A percentile compares a stretch with the other conserved stretches of the same genome.
phyloP scores from a whole-genome alignment of 1,140 invertebrate genomes.

The Papilio glaucus region DNA sequence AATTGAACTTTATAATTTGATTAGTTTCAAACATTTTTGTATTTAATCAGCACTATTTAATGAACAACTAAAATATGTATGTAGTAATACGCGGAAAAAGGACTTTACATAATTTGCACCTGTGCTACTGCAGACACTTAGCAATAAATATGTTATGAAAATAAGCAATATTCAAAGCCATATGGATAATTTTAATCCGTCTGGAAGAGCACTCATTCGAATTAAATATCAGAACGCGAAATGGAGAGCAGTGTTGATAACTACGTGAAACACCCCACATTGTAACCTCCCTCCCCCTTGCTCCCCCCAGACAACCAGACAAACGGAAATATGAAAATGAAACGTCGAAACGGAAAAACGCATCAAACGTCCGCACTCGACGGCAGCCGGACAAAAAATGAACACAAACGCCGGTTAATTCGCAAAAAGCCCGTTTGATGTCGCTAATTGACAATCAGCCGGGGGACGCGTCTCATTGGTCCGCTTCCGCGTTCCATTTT shows the following conservation, averaged over 20 bases:
- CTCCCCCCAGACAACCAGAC: slow-evolving; percentile 62
- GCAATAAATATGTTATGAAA: slow-evolving; percentile 22
- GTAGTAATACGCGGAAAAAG: too few species aligned
- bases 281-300: slow-evolving; percentile 54
- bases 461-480: slow-evolving; percentile 81
- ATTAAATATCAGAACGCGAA: slow-evolving; percentile 71
- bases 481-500: slow-evolving; percentile 75
- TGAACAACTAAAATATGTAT: too few species aligned
- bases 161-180: slow-evolving; percentile 26
- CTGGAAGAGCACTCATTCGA: slow-evolving; percentile 67
- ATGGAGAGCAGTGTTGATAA: slow-evolving; percentile 57
- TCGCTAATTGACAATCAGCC: slow-evolving; percentile 82
- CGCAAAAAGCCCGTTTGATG: slow-evolving; percentile 83
- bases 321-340: slow-evolving; percentile 82
- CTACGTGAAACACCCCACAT: slow-evolving; percentile 60
- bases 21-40: too few species aligned
- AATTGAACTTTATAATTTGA: too few species aligned
- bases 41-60: too few species aligned
- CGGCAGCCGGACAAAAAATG: slow-evolving; percentile 75
- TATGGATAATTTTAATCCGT: slow-evolving; percentile 50
- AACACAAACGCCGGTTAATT: slow-evolving; percentile 80
- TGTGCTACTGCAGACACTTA: neutral
- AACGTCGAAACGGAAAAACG: slow-evolving; percentile 78
- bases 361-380: slow-evolving; percentile 67
- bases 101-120: neutral